phyloP scores from a whole-genome alignment of 2,888 invertebrate species.

The Ormyrus labotus region DNA sequence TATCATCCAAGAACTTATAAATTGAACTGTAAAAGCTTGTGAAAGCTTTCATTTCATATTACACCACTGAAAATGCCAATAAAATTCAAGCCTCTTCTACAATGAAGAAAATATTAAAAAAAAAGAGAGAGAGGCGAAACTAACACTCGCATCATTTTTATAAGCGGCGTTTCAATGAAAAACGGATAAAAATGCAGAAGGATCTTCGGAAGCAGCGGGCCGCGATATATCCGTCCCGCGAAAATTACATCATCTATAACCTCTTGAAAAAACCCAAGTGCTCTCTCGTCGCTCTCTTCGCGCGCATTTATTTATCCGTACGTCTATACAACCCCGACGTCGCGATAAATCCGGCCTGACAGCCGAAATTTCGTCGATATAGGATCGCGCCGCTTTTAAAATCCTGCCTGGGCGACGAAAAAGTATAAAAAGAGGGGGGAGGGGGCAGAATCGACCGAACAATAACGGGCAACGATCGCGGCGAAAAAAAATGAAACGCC shows the following conservation, averaged over 20 bases:
- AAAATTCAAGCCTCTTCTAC: too few species aligned
- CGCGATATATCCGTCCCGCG: not conserved
- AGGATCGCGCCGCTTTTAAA: not conserved
- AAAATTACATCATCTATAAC: constrained; percentile 42
- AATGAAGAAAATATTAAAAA: too few species aligned
- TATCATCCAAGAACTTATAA: too few species aligned
- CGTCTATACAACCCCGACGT: not conserved
- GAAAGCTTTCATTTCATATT: too few species aligned
- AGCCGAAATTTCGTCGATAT: constrained; percentile 26
- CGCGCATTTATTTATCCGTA: constrained; percentile 16
- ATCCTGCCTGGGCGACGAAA: constrained; percentile 4
- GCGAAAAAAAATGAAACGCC: not conserved
- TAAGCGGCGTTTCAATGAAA: too few species aligned
- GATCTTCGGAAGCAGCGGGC: too few species aligned
- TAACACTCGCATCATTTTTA: too few species aligned
- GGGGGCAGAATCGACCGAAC: not conserved
- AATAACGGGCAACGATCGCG: not conserved
- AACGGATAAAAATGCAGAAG: too few species aligned
- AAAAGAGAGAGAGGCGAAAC: too few species aligned
- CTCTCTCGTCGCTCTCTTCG: constrained; percentile 15
- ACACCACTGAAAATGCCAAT: too few species aligned
- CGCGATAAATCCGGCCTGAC: constrained; percentile 30
- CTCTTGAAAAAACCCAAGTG: constrained; percentile 27
- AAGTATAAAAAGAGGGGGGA: not conserved
- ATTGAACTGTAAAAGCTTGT: too few species aligned